These are phyloP conservation scores for Noctua comes DNA, from an alignment of 2,888 invertebrate genomes.

Conservation along the genomic window DNA sequence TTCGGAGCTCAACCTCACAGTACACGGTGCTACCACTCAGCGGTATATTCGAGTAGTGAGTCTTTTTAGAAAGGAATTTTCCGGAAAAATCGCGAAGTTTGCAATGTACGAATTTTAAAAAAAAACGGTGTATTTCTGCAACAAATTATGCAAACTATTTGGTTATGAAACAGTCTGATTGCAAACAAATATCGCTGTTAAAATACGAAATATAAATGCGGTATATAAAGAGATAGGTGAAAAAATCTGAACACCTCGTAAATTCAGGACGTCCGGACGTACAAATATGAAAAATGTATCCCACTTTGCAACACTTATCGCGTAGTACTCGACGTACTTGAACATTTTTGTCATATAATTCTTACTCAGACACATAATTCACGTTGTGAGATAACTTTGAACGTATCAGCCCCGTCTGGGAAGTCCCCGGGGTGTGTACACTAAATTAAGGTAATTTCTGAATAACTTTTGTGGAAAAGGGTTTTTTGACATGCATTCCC, in stretches of 20 bases:
- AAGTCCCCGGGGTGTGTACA: conserved; percentile 17
- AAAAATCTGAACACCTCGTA: conserved; percentile 40
- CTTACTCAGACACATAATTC: conserved; percentile 57
- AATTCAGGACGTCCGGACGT: conserved; percentile 42
- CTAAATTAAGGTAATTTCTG: conserved; percentile 44
- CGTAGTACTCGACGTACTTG: conserved; percentile 28
- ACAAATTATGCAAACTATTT: neutral
- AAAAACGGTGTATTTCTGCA: neutral
- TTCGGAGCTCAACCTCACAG: neutral
- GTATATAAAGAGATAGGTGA: neutral
- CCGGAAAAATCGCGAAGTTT: neutral
- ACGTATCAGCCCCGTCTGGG: conserved; percentile 30
- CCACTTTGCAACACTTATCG: conserved; percentile 60
- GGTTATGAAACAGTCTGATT: neutral
- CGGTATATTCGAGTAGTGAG: neutral
- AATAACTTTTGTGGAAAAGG: conserved; percentile 39
- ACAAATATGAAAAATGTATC: conserved; percentile 59
- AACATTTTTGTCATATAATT: conserved; percentile 54
- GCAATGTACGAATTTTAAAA: neutral
- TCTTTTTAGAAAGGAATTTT: neutral
- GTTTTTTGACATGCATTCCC: conserved; percentile 18
- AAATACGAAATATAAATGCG: conserved; percentile 17
- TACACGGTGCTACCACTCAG: neutral
- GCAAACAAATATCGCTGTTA: neutral
- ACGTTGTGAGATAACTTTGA: conserved; percentile 56